Base-by-base conservation (phyloP, 2,888 invertebrate genomes). In the Drosophila ustulata region DNA sequence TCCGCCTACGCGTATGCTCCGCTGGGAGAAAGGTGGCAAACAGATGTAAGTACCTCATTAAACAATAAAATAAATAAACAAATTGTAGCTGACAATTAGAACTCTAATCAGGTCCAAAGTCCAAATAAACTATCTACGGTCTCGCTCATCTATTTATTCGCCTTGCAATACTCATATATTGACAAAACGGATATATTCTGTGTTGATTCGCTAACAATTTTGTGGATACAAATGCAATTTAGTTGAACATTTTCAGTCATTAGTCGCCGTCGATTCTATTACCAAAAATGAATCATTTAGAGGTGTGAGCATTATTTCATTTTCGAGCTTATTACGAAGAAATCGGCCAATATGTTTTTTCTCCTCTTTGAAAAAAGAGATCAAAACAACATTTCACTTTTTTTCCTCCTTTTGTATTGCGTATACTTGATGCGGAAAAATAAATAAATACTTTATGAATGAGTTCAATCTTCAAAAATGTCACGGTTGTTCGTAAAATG, bases 1-100 rank as follows among this genome's bases (percentile, higher is more conserved):
- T 75, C 79, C 53, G 71, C 73, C 59, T 82, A 91, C 88, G 90
- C 76, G 62, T 80, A 82, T 63, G 75, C 83, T 41, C 51, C 67
- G 47, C 72, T 73, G 32, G 74, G 70, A 25, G 23, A 56, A 8
- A 59, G 53, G 58, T 62, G 58, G 63, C 77, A 87, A 34, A 90
- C 85, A 75, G 89, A 90, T 88, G 91, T 91, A 72, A 86, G 90
- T 89, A 70, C 30, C 6, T 18, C n/a, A 39, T 4, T 43, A 18
- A 11, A 11, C 30, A 23, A 34, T 34, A 11, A 3, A 56, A 56
- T 37, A 56, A 26, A 26, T n/a, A 46, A 46, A 26, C 8, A 6
- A n/a, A 9, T 46, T 50, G 6, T 18, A 32, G 8, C 3, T 32
- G 11, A 13, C 8, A 5, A 52, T 13, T 25, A 37, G 8, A 13